These are phyloP conservation scores for Limenitis camilla DNA, from an alignment of 2,888 invertebrate genomes.

Conservation along the genomic window DNA sequence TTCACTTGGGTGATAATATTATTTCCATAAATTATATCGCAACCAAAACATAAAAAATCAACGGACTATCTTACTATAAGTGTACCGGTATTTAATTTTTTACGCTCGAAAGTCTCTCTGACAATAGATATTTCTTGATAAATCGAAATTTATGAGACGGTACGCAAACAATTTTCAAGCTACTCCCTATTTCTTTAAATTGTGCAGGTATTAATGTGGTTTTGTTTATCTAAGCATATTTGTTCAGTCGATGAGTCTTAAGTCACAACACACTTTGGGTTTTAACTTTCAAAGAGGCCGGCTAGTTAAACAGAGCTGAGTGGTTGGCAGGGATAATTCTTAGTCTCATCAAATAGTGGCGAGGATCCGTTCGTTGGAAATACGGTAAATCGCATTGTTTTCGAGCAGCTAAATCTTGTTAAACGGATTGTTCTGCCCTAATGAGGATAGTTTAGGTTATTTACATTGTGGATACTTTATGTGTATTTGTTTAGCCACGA, in stretches of 20 bases:
- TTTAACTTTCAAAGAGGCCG: conserved; percentile 73
- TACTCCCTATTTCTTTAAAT: conserved; percentile 70
- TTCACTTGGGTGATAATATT: background rate
- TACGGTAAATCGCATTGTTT: conserved; percentile 60
- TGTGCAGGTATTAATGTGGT: conserved; percentile 63
- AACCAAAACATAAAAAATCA: too few species aligned
- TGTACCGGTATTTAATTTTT: too few species aligned
- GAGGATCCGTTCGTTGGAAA: conserved; percentile 42
- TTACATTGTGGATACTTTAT: background rate
- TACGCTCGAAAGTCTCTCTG: too few species aligned
- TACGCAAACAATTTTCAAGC: conserved; percentile 47
- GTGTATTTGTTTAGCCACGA: too few species aligned
- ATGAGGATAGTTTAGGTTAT: background rate
- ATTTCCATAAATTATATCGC: too few species aligned
- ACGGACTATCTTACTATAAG: too few species aligned
- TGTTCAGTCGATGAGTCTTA: conserved; percentile 64
- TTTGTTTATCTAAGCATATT: conserved; percentile 58
- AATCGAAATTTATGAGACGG: conserved; percentile 48
- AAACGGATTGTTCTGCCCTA: conserved; percentile 10
- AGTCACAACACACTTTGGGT: conserved; percentile 71
- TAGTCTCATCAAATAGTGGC: conserved; percentile 56
- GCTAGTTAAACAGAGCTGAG: conserved; percentile 60
- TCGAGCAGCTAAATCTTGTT: conserved; percentile 33
- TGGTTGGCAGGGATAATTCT: conserved; percentile 57
- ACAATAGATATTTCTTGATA: conserved; percentile 7